Base-by-base conservation (phyloP, 2,888 invertebrate genomes). In the Prenolepis imparis region DNA sequence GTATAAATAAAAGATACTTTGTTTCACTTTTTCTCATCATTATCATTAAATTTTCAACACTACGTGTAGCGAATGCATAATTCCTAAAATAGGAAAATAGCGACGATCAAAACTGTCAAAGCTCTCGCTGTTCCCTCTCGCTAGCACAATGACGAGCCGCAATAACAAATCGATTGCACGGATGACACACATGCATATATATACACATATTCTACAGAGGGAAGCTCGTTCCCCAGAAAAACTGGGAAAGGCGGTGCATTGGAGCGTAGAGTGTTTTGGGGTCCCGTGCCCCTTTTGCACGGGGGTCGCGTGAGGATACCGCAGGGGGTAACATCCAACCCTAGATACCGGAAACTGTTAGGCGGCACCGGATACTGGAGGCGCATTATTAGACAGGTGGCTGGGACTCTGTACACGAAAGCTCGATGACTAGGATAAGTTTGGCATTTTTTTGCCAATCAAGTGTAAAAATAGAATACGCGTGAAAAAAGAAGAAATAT, bases 301-400 rank as follows among this genome's bases (percentile, higher is more conserved):
- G 64, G 74, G 81, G 85, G 85, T 66, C 84, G 72, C 81, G 85
- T 87, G 90, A 90, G 90, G 90, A 92, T 91, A 91, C 92, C 91
- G 80, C 90, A 91, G 92, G 91, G 91, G 92, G 88, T 84, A 83
- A 90, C 92, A 93, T 92, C 92, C 41, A 78, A 18, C 92, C 90
- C 90, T 82, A 83, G 88, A 89, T 89, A 92, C 93, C 93, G 94
- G 93, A 94, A 93, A 93, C 91, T 88, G 87, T 91, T 84, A 85
- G 88, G 88, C 89, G 86, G 63, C 78, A 91, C 93, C 93, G 93
- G 93, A 93, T 92, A 89, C 88, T 88, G 92, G 88, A 92, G 88
- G 87, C 78, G 59, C 78, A 70, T 91, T 89, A 93, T 94, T 93
- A 94, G 93, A 93, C 94, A 94, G 94, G 94, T 94, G 94, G 92